Evolutionary conservation across 2,888 invertebrate species (phyloP).

Genomic region (Caenorhabditis angaria): DNA sequence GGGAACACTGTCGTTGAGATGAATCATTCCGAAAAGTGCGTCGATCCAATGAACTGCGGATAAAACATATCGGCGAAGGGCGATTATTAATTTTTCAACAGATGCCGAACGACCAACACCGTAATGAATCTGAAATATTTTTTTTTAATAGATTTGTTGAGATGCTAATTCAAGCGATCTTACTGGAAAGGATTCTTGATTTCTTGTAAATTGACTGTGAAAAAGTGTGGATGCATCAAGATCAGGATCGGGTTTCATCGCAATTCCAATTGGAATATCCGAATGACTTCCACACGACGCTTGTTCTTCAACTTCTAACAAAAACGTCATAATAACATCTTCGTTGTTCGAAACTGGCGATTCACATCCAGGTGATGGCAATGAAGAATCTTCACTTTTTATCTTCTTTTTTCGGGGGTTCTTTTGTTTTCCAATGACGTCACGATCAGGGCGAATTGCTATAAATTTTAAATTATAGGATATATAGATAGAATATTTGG

Average conservation of each 20-base stretch:
- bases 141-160: background rate
- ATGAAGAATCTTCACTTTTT: slow-evolving; percentile 57
- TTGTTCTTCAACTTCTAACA: slow-evolving; percentile 63
- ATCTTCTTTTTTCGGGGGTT: slow-evolving; percentile 68
- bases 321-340: slow-evolving; percentile 57
- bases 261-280: slow-evolving; percentile 33
- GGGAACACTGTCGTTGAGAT: slow-evolving; percentile 36
- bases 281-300: slow-evolving; percentile 33
- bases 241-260: slow-evolving; percentile 64
- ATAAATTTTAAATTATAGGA: slow-evolving; percentile 54
- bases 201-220: slow-evolving; percentile 46
- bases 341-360: slow-evolving; percentile 48
- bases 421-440: slow-evolving; percentile 71
- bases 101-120: slow-evolving; percentile 56
- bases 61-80: slow-evolving; percentile 63
- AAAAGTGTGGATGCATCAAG: slow-evolving; percentile 58
- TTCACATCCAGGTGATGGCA: slow-evolving; percentile 59
- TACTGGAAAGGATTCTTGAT: slow-evolving; percentile 48
- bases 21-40: slow-evolving; percentile 60
- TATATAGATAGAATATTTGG: slow-evolving; percentile 68
- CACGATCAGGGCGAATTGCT: slow-evolving; percentile 71
- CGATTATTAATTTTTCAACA: slow-evolving; percentile 64
- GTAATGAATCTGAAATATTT: slow-evolving; percentile 49
- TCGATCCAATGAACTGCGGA: slow-evolving; percentile 69
- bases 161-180: background rate